Evolutionary conservation across 2,113 vertebrate species (phyloP).

Genomic region (Rallus limicola): DNA sequence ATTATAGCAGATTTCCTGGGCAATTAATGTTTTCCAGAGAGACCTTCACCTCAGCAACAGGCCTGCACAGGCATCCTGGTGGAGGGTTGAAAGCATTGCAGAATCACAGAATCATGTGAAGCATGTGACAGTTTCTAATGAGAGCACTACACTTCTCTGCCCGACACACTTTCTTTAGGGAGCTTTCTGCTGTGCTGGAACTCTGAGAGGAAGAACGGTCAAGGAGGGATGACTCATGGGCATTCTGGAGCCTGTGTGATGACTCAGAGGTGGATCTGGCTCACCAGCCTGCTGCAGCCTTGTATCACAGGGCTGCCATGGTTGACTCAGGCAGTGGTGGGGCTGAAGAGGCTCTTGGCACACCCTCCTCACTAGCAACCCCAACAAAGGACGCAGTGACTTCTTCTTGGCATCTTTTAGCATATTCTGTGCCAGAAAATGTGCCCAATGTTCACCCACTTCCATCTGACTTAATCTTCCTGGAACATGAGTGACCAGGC

Average conservation of each 20-base stretch:
- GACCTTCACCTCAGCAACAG: background rate
- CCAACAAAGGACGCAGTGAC: background rate
- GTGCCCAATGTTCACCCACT: background rate
- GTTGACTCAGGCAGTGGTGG: background rate
- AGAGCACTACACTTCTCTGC: background rate
- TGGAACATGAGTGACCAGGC: background rate
- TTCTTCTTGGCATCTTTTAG: background rate
- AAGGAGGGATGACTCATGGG: background rate
- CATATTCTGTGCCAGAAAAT: background rate
- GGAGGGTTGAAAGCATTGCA: background rate
- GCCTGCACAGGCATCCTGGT: background rate
- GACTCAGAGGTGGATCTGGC: constrained; percentile 2
- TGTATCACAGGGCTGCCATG: background rate
- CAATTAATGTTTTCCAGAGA: background rate
- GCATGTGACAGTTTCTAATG: background rate
- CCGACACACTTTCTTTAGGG: background rate
- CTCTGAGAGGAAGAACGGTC: background rate
- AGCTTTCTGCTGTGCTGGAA: background rate
- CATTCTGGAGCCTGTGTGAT: background rate
- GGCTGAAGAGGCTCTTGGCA: background rate
- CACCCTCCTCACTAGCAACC: background rate
- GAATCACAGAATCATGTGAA: too few species aligned
- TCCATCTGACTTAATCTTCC: background rate
- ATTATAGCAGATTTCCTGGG: background rate
- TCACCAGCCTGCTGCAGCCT: background rate